These are phyloP conservation scores for Pseudomugil gertrudae DNA, from an alignment of 2,797 vertebrate genomes.

Conservation along the genomic window DNA sequence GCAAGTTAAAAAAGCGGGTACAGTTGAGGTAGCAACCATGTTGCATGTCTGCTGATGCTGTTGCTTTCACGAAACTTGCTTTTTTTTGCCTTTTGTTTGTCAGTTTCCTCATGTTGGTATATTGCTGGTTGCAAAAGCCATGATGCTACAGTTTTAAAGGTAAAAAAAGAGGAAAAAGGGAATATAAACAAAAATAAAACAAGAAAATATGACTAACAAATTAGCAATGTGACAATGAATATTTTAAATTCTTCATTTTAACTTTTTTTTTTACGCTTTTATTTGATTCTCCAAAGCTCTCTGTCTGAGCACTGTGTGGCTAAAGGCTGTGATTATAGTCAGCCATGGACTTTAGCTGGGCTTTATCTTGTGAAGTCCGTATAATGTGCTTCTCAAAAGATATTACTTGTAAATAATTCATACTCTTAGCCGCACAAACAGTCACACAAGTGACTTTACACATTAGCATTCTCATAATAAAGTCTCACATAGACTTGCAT, in stretches of 20 bases:
- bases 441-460: conserved; percentile 35
- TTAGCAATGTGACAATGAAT: conserved; percentile 13
- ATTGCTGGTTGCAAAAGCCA: too few relatives aligned
- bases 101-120: too few relatives aligned
- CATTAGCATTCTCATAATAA: conserved; percentile 39
- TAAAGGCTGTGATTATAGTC: conserved; percentile 61
- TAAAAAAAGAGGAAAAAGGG: not conserved
- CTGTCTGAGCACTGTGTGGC: conserved; percentile 21
- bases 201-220: conserved; percentile 10
- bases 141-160: not conserved
- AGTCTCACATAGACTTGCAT: not conserved
- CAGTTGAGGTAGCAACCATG: too few relatives aligned
- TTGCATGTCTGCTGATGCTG: too few relatives aligned
- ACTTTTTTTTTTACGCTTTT: conserved; percentile 28
- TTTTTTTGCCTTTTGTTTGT: too few relatives aligned
- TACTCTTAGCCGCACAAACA: conserved; percentile 53
- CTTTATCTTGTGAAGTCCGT: conserved; percentile 67
- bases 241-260: not conserved
- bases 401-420: conserved; percentile 77
- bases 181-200: not conserved
- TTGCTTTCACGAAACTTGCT: too few relatives aligned
- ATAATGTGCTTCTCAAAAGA: conserved; percentile 69
- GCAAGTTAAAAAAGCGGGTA: too few relatives aligned
- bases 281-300: conserved; percentile 21
- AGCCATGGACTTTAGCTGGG: conserved; percentile 58